Evolutionary conservation across 2,888 invertebrate species (phyloP).

Genomic region (Melanostoma mellinum): DNA sequence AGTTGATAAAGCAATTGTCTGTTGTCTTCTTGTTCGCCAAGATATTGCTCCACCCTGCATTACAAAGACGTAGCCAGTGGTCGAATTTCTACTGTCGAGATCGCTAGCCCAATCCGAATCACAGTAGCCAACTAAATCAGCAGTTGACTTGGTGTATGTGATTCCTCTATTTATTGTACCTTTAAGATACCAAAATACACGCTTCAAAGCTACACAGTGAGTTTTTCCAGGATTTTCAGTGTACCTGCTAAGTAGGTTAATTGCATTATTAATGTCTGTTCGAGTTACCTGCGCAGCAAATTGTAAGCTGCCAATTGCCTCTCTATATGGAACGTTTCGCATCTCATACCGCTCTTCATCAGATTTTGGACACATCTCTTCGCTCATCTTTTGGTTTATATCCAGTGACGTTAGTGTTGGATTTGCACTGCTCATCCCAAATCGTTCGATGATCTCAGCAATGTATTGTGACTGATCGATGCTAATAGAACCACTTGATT

Average conservation of each 20-base stretch:
- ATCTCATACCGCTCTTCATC: constrained; percentile 25
- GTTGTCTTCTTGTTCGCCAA: background rate
- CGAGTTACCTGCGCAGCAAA: constrained; percentile 37
- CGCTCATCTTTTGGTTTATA: constrained; percentile 20
- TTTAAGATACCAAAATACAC: constrained; percentile 46
- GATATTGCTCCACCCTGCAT: no score
- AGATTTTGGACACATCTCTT: constrained; percentile 33
- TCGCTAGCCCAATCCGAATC: no score
- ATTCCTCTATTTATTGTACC: constrained; percentile 36
- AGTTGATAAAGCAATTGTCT: constrained; percentile 22
- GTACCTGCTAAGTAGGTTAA: constrained; percentile 27
- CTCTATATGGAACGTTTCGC: constrained; percentile 25
- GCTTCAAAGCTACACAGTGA: constrained; percentile 38
- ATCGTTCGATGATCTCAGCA: constrained; percentile 35
- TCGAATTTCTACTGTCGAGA: no score
- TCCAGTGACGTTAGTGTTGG: constrained; percentile 29
- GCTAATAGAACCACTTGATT: constrained; percentile 20
- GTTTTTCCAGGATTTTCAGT: constrained; percentile 47
- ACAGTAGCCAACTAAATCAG: no score
- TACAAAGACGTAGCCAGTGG: no score
- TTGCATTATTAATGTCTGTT: constrained; percentile 28
- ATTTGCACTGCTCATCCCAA: constrained; percentile 33
- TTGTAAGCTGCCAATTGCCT: constrained; percentile 28
- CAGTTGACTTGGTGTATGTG: constrained; percentile 5
- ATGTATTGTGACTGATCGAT: constrained; percentile 35